Percentiles rank a stretch among this genome's conserved stretches.
These are phyloP conservation scores for Nudaria mundana DNA, from an alignment of 2,888 invertebrate genomes.

Conservation along the genomic window DNA sequence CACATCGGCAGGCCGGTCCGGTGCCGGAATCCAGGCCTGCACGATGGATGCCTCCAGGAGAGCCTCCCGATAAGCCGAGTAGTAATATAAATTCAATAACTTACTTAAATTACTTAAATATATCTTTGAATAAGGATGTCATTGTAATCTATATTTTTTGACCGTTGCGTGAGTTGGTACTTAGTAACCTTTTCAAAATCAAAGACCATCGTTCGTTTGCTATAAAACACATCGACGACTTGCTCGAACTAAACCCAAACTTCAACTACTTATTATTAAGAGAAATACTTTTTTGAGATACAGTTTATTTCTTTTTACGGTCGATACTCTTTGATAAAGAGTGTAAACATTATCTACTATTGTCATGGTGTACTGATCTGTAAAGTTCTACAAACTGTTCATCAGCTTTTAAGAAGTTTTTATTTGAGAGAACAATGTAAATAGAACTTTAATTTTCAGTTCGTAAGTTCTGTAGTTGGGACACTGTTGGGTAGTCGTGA, in stretches of 20 bases:
- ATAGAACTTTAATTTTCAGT: not conserved
- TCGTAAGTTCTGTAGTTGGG: not conserved
- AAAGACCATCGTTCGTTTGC: no score
- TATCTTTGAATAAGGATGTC: no score
- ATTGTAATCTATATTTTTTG: no score
- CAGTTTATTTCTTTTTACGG: slow-evolving; percentile 3
- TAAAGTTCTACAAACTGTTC: slow-evolving; percentile 1
- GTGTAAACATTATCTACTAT: slow-evolving; percentile 7
- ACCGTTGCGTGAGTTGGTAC: no score
- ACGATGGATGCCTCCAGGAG: no score
- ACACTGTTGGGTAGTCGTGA: not conserved
- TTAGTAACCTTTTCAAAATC: no score
- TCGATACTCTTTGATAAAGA: slow-evolving; percentile 4
- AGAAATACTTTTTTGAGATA: not conserved
- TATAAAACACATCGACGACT: not conserved
- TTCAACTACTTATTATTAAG: slow-evolving; percentile 1
- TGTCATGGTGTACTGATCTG: slow-evolving; percentile 3
- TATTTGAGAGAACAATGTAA: not conserved
- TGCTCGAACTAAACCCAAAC: not conserved
- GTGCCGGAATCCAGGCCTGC: no score
- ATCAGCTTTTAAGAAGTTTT: not conserved
- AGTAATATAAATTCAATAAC: no score
- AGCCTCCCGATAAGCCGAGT: no score
- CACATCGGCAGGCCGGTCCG: no score
- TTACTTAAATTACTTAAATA: no score